These are phyloP conservation scores for human (Homo sapiens) DNA, from an alignment of 2,113 vertebrate genomes.

Conservation along the genomic window DNA sequence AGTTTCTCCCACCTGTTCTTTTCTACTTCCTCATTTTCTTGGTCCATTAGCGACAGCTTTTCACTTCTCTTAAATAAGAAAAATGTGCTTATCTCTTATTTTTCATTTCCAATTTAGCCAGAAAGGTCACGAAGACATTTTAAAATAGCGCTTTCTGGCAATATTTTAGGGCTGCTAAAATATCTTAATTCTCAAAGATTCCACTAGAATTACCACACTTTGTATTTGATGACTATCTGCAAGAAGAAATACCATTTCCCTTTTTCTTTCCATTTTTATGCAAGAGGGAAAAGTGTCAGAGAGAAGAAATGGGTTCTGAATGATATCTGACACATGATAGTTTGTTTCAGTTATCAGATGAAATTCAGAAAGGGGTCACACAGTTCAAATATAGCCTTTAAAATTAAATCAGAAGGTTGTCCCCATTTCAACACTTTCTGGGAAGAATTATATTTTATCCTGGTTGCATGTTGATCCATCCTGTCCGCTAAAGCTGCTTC, in stretches of 20 bases:
- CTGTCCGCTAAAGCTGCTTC: not conserved
- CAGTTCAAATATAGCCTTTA: constrained; percentile 57
- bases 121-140: constrained; percentile 71
- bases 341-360: constrained; percentile 47
- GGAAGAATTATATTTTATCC: not conserved
- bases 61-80: constrained; percentile 38
- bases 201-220: not conserved
- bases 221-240: constrained; percentile 38
- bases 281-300: not conserved
- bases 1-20: not conserved
- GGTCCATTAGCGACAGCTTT: constrained; percentile 46
- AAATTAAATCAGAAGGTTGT: constrained; percentile 58
- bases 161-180: constrained; percentile 62
- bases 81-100: constrained; percentile 61
- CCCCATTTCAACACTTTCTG: constrained; percentile 18
- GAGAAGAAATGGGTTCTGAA: constrained; percentile 27
- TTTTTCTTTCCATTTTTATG: not conserved
- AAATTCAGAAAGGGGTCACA: constrained; percentile 47
- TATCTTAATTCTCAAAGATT: constrained; percentile 41
- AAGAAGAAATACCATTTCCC: constrained; percentile 19
- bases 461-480: not conserved
- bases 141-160: constrained; percentile 59
- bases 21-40: constrained; percentile 17
- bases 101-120: constrained; percentile 69
- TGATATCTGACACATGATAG: not conserved